Percentiles rank a stretch among this genome's conserved stretches.
Conservation (phyloP, 2,888 invertebrate genomes). For the Plutella xylostella region DNA sequence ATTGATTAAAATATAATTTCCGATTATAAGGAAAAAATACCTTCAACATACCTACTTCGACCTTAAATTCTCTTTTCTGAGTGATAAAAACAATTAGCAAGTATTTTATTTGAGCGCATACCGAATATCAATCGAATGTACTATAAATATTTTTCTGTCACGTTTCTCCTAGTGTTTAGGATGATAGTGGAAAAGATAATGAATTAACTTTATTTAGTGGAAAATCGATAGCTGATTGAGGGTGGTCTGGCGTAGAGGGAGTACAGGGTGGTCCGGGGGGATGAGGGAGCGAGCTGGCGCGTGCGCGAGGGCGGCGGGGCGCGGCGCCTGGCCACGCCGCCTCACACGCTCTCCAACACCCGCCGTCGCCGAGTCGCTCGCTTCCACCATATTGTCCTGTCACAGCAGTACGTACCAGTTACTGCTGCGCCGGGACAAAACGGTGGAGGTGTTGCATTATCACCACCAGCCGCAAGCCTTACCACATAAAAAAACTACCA, state of each 20-base stretch:
- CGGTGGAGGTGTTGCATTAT: slow-evolving; percentile 42
- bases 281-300: slow-evolving; percentile 33
- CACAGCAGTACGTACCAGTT: slow-evolving; percentile 92
- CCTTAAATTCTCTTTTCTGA: too few species aligned
- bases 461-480: too few species aligned
- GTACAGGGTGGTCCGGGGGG: slow-evolving; percentile 24
- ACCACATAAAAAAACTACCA: too few species aligned
- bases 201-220: slow-evolving; percentile 37
- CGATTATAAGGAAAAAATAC: too few species aligned
- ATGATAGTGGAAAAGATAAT: slow-evolving; percentile 22
- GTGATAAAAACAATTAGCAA: too few species aligned
- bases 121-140: background rate
- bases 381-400: slow-evolving; percentile 95
- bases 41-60: too few species aligned
- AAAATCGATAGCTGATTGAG: slow-evolving; percentile 65
- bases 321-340: slow-evolving; percentile 52
- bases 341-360: slow-evolving; percentile 67
- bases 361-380: slow-evolving; percentile 47
- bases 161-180: background rate
- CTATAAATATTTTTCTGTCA: background rate
- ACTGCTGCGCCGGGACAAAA: slow-evolving; percentile 95
- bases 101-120: too few species aligned
- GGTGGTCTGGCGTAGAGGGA: slow-evolving; percentile 58
- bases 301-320: slow-evolving; percentile 53
- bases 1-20: too few species aligned